phyloP scores from a whole-genome alignment of 1,140 invertebrate genomes.

The Lucilia cuprina region DNA sequence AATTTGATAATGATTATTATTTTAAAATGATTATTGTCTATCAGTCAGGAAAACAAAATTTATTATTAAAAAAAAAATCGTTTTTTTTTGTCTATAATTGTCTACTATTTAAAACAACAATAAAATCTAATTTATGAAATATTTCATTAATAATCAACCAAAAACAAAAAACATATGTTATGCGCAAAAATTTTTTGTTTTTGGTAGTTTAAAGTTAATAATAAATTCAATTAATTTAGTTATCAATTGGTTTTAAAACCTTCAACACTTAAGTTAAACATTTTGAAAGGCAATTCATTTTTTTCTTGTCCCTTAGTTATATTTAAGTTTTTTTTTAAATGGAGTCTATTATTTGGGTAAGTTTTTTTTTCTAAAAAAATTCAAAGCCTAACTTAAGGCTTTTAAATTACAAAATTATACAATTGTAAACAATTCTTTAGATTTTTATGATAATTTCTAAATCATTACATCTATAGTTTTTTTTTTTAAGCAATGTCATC shows the following conservation, averaged over 20 bases:
- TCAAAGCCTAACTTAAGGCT: no score
- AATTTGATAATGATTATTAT: constrained; percentile 24
- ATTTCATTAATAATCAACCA: not conserved
- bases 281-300: no score
- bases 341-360: constrained; percentile 27
- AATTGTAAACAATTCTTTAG: constrained; percentile 59
- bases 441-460: not conserved
- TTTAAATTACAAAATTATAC: constrained; percentile 59
- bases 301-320: no score
- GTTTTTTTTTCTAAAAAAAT: not conserved
- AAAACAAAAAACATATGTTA: not conserved
- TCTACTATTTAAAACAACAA: not conserved
- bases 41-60: not conserved
- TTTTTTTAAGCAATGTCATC: constrained; percentile 6
- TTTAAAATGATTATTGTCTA: constrained; percentile 2
- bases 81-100: no score
- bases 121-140: not conserved
- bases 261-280: not conserved
- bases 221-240: constrained; percentile 27
- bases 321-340: constrained; percentile 14
- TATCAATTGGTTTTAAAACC: constrained; percentile 31
- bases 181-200: constrained; percentile 20
- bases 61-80: no score
- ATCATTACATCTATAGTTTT: not conserved
- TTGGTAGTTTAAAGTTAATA: constrained; percentile 18